phyloP scores from a whole-genome alignment of 2,888 invertebrate genomes.

The Nycteola revayana region DNA sequence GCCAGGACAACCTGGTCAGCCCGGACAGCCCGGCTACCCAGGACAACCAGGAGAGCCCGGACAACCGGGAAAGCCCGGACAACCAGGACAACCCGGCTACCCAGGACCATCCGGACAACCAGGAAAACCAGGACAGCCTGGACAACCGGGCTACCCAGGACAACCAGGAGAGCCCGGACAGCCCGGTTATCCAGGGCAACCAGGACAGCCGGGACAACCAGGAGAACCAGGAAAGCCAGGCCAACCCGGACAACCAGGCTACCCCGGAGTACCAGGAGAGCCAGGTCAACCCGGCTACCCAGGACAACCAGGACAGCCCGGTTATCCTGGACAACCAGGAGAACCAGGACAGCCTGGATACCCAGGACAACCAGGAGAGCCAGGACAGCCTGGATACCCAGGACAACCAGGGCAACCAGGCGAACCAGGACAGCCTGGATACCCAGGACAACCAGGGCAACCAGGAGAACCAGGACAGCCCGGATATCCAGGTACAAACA shows the following conservation, averaged over 20 bases:
- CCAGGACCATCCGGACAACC: conserved; percentile 31
- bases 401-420: conserved; percentile 22
- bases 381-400: conserved; percentile 24
- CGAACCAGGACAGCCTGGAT: conserved; percentile 29
- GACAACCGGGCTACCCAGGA: conserved; percentile 8
- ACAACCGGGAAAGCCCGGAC: conserved; percentile 52
- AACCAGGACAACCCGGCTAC: conserved; percentile 54
- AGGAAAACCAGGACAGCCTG: conserved; percentile 43
- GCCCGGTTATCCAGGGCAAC: conserved; percentile 3
- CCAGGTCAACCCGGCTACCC: conserved; percentile 31
- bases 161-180: conserved; percentile 31
- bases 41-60: conserved; percentile 36
- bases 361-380: conserved; percentile 35
- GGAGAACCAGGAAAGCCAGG: conserved; percentile 15
- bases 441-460: conserved; percentile 24
- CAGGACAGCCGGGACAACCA: conserved; percentile 3
- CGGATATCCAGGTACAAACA: conserved; percentile 5
- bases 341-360: conserved; percentile 38
- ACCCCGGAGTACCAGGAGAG: conserved; percentile 16
- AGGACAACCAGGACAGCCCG: conserved; percentile 64
- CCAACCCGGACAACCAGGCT: conserved; percentile 8
- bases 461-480: conserved; percentile 6
- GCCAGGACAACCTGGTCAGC: conserved; percentile 22
- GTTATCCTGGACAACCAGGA: conserved; percentile 29
- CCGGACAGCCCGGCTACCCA: conserved; percentile 26